Base-by-base conservation (phyloP, 1,140 invertebrate genomes). In the Cryptotermes secundus region DNA sequence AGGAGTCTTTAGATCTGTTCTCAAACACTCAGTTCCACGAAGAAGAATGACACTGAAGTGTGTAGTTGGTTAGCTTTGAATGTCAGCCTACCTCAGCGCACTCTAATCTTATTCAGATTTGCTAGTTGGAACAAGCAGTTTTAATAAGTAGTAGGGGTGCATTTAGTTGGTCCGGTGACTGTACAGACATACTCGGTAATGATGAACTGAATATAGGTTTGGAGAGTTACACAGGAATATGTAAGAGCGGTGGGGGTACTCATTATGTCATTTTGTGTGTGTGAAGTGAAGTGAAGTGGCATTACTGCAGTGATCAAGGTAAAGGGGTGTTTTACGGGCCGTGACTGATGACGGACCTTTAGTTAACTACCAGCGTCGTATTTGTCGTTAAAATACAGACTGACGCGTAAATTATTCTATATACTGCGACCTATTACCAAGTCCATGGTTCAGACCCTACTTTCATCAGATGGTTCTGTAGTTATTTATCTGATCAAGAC, bases 131-230 rank as follows among this genome's bases (percentile, higher is more conserved):
- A 49, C 22, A 49, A 3, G 45, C 45, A 22, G 45, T 49, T 49
- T 19, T 0, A 49, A 0, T 49, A 22, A 3, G 14, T 72, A 72
- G 24, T 19, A 9, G 16, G 26, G 9, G 26, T 31, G 9, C 59
- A 72, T 7, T 72, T n/a, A 4, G 26, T 72, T 31, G 59, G 59
- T 26, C 4, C 59, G n/a, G 59, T 16, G 59, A 31, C 26, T 72
- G n/a, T 72, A 72, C 59, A 31, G 14, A 19, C 45, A 22, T 49
- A 12, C 3, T 49, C 45, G 3, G 59, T 72, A 72, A 72, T 72
- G 59, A 72, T 72, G 26, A 72, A 72, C 59, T 72, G 59, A 72
- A n/a, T 72, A 72, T 72, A 72, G 59, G 59, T 72, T 72, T 72
- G 59, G n/a, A 72, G 0, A 19, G 45, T 49, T 49, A 22, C 45